Evolutionary conservation across 2,888 invertebrate species (phyloP), one percentile per base, ranked within the genome.

Genomic region (Phyto melanocephala): DNA sequence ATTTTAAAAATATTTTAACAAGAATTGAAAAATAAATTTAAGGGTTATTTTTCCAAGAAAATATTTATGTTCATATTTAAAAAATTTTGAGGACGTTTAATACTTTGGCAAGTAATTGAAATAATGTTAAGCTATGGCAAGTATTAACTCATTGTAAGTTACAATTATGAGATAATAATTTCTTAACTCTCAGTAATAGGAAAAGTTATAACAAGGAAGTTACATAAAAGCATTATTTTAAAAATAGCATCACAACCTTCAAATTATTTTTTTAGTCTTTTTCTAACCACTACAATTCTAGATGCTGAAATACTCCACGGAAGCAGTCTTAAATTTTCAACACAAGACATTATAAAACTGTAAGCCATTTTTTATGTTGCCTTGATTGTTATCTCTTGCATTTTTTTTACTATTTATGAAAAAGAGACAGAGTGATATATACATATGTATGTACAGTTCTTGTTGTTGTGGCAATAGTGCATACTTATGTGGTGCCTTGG

Each of bases 401-500:
- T 58, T 71, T 24, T 24, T 17, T 60, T 76, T 58, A 28, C 15
- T 56, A 22, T 35, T 58, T 47, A 22, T 65, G 37, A 40, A 11
- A 3, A 11, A n/a, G n/a, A 22, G n/a, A 37, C 1, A 6, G 6
- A 28, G 6, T 5, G 28, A 28, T 5, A 3, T 6, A 5, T 10
- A 37, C 22, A 24, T 52, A 7, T n/a, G 50, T 65, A 45, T 11
- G 13, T 70, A 35, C 47, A 28, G 37, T 42, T 45, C 10, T 56
- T 47, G 28, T 63, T 47, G n/a, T n/a, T 37, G 67, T 40, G 22
- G 37, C 37, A 40, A n/a, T 6, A 65, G 80, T 68, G 22, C 68
- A 5, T 28, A 28, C 6, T 68, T 80, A 67, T 68, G 47, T 47
- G 63, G 35, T 78, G 81, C 78, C 81, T 75, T 71, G 70, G 82